These are phyloP conservation scores for Shargacucullia verbasci DNA, from an alignment of 2,888 invertebrate genomes.

Conservation along the genomic window DNA sequence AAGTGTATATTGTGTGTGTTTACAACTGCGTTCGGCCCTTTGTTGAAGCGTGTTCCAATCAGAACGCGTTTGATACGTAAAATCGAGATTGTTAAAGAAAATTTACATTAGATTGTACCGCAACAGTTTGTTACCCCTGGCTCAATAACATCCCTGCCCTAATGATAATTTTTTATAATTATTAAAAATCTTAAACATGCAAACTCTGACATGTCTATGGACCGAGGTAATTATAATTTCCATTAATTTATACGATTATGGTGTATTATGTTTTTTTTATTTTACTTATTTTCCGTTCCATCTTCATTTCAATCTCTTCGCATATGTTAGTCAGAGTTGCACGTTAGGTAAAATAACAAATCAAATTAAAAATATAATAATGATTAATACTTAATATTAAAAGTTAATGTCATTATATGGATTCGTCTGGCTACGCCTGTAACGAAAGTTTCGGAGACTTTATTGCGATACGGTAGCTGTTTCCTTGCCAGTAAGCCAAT, in stretches of 20 bases:
- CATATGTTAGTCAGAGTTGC: constrained; percentile 27
- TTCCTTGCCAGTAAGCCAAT: constrained; percentile 1
- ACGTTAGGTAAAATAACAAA: constrained; percentile 52
- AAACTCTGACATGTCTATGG: constrained; percentile 13
- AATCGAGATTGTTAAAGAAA: too few relatives aligned
- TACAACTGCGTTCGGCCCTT: too few relatives aligned
- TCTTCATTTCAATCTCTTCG: not conserved
- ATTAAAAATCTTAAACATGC: constrained; percentile 42
- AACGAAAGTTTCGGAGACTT: constrained; percentile 40
- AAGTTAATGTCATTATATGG: constrained; percentile 51
- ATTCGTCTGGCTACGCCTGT: constrained; percentile 44
- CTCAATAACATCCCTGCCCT: constrained; percentile 23
- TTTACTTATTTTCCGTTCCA: not conserved
- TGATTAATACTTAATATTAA: constrained; percentile 50
- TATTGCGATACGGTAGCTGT: not conserved
- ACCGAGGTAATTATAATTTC: not conserved
- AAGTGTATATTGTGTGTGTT: too few relatives aligned
- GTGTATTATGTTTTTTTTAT: too few relatives aligned
- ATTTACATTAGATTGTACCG: too few relatives aligned
- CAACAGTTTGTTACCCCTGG: not conserved
- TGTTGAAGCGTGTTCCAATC: too few relatives aligned
- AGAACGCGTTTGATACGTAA: too few relatives aligned
- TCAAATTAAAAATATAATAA: constrained; percentile 49
- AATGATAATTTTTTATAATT: constrained; percentile 27
- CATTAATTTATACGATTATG: too few relatives aligned